These are phyloP conservation scores for Phalloptychus januarius DNA, from an alignment of 2,797 vertebrate genomes.

Conservation along the genomic window DNA sequence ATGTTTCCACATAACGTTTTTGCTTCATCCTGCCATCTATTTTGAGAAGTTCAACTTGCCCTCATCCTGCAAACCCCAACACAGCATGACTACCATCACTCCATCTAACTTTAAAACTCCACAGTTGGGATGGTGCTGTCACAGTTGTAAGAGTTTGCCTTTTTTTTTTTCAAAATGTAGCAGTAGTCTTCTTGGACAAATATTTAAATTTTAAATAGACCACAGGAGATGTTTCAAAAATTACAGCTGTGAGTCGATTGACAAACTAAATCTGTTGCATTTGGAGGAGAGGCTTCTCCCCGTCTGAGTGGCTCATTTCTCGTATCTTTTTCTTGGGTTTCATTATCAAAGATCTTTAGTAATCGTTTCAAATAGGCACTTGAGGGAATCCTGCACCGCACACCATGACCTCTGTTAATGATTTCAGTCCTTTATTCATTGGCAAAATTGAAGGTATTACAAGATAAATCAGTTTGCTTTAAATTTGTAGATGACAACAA, in stretches of 20 bases:
- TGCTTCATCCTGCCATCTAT: not conserved
- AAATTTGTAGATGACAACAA: not conserved
- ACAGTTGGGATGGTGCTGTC: not conserved
- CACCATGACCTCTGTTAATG: not conserved
- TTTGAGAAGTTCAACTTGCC: not conserved
- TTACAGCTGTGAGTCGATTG: not conserved
- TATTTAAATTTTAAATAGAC: not conserved
- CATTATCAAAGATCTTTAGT: not conserved
- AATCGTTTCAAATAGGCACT: not conserved
- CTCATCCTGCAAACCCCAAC: not conserved
- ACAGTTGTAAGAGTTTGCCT: not conserved
- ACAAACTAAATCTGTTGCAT: not conserved
- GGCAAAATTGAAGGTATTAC: not conserved
- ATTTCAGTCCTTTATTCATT: not conserved
- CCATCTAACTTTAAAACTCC: not conserved
- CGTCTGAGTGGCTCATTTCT: not conserved
- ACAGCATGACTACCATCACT: not conserved
- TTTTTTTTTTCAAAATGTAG: not conserved
- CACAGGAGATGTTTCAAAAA: not conserved
- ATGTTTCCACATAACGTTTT: not conserved
- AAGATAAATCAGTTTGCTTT: not conserved
- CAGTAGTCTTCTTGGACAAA: not conserved
- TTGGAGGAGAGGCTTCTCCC: not conserved
- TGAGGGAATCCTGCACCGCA: not conserved
- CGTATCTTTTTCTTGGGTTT: not conserved